phyloP scores from a whole-genome alignment of 2,888 invertebrate genomes.

The Papilio protenor region DNA sequence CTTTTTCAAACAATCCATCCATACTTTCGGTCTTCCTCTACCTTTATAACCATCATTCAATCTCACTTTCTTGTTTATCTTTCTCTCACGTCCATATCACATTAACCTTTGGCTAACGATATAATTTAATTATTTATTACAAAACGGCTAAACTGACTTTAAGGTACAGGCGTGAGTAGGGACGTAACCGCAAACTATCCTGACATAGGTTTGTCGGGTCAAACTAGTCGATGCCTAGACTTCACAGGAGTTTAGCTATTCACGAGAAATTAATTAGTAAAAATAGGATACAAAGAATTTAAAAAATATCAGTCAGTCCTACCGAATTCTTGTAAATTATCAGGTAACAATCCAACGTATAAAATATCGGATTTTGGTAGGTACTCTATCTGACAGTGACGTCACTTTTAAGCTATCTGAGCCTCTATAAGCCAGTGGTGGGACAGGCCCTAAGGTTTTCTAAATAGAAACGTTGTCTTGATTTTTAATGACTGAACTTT shows the following conservation, averaged over 20 bases:
- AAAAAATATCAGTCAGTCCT: not conserved
- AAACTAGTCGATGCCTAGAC: not conserved
- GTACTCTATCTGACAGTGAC: too few species aligned
- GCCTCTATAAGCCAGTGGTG: too few species aligned
- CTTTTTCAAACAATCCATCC: not conserved
- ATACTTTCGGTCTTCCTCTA: not conserved
- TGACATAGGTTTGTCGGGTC: not conserved
- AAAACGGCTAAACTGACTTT: not conserved
- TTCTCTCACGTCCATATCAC: not conserved
- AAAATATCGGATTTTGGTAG: too few species aligned
- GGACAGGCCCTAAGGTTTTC: not conserved
- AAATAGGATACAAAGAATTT: not conserved
- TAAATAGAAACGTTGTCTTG: too few species aligned
- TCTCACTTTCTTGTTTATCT: not conserved
- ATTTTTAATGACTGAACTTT: too few species aligned
- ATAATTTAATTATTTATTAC: not conserved
- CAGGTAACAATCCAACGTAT: too few species aligned
- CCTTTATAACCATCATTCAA: not conserved
- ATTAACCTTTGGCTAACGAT: not conserved
- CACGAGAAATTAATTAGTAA: too few species aligned
- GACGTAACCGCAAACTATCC: not conserved
- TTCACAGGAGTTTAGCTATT: not conserved
- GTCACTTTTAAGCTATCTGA: too few species aligned
- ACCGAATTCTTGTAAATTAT: too few species aligned
- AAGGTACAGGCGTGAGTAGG: not conserved